Conservation (phyloP, 2,113 vertebrate species). For the Aleadryas rufinucha region DNA sequence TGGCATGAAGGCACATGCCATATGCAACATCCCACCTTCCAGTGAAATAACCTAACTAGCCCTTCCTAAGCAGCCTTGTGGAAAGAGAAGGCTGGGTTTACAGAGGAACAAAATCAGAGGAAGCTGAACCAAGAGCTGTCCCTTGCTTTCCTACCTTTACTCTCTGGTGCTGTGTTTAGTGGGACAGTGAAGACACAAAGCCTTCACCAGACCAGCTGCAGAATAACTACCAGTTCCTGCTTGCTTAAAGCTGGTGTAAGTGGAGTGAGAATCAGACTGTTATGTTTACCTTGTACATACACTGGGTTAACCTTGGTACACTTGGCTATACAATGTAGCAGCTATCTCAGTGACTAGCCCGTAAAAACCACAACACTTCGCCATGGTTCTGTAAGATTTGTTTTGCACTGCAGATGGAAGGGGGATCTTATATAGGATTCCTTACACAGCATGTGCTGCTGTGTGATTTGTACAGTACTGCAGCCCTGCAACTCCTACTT, state of each 20-base stretch:
- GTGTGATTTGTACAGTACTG: not conserved
- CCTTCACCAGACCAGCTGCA: not conserved
- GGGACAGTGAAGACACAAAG: not conserved
- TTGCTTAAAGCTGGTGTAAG: not conserved
- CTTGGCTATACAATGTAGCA: not conserved
- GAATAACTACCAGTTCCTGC: not conserved
- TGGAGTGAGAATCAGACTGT: not conserved
- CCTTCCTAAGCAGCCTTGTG: not conserved
- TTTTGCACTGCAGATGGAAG: not conserved
- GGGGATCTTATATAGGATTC: not conserved
- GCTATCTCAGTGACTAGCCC: not conserved
- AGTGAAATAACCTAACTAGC: not conserved
- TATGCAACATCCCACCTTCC: not conserved
- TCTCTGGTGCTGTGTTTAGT: not conserved
- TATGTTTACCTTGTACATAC: not conserved
- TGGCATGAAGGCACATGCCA: rapidly evolving
- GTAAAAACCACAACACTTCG: not conserved
- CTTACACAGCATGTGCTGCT: not conserved
- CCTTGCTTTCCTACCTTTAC: not conserved
- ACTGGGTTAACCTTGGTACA: not conserved
- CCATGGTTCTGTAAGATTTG: not conserved
- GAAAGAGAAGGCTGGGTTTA: not conserved
- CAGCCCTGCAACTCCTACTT: not conserved
- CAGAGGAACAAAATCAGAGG: not conserved
- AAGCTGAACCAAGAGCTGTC: not conserved